Conservation (phyloP, 2,113 vertebrate species). For the Chaetorhynchus papuensis region DNA sequence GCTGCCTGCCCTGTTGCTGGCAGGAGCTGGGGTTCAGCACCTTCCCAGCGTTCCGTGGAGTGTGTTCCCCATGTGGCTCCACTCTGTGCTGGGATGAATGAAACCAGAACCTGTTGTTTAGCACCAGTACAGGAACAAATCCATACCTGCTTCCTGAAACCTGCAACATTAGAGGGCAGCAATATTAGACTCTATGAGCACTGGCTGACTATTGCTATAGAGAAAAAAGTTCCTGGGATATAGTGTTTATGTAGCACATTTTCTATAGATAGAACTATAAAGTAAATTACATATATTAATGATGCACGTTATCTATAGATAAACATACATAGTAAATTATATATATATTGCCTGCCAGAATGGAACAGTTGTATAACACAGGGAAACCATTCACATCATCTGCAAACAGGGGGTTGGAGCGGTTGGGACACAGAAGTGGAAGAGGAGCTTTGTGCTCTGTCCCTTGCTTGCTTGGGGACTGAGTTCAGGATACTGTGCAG, state of each 20-base stretch:
- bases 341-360: background rate
- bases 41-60: accelerated
- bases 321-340: background rate
- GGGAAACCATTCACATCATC: accelerated
- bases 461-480: background rate
- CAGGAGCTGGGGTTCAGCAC: background rate
- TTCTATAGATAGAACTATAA: background rate
- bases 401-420: background rate
- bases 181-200: background rate
- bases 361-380: background rate
- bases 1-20: background rate
- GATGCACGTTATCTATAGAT: background rate
- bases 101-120: background rate
- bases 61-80: background rate
- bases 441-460: background rate
- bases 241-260: background rate
- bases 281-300: background rate
- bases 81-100: background rate
- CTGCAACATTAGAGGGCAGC: background rate
- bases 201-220: background rate
- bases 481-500: background rate
- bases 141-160: background rate
- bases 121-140: background rate
- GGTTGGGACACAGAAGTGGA: background rate
- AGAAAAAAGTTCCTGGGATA: background rate